Conservation (phyloP, 1,140 invertebrate species). For the Listronotus bonariensis region DNA sequence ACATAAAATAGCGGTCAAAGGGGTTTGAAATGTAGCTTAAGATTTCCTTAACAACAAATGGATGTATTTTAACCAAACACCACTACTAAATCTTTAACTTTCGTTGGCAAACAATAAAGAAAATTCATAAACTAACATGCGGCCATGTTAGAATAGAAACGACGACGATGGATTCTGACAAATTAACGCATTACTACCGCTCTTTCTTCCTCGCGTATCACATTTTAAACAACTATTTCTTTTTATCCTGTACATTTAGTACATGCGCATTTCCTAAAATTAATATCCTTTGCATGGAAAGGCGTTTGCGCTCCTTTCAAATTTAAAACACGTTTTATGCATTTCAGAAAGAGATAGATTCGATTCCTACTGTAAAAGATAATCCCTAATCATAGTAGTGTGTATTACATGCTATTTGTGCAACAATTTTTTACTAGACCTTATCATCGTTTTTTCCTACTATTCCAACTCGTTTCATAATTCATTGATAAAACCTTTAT, state of each 20-base stretch:
- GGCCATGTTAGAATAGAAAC: slow-evolving; percentile 54
- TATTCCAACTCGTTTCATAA: no score
- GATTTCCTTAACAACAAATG: slow-evolving; percentile 30
- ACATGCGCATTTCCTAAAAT: slow-evolving; percentile 10
- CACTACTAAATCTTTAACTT: slow-evolving; percentile 56
- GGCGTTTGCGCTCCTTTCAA: slow-evolving; percentile 7
- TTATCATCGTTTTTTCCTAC: no score
- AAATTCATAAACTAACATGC: slow-evolving; percentile 55
- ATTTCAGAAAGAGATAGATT: no score
- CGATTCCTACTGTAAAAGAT: no score
- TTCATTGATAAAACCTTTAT: no score
- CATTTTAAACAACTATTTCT: background rate
- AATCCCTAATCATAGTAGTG: no score
- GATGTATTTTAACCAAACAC: slow-evolving; percentile 50
- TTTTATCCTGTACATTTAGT: slow-evolving; percentile 7
- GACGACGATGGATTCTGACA: slow-evolving; percentile 19
- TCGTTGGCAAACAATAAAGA: slow-evolving; percentile 59
- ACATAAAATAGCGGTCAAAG: slow-evolving; percentile 21
- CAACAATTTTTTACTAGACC: no score
- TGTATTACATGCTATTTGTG: no score
- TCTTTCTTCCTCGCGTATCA: background rate
- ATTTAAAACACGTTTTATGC: no score
- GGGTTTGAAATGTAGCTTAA: slow-evolving; percentile 8
- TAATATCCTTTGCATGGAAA: background rate
- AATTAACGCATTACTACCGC: slow-evolving; percentile 9